Conservation (phyloP, 2,113 vertebrate genomes). For the Tenrec ecaudatus region DNA sequence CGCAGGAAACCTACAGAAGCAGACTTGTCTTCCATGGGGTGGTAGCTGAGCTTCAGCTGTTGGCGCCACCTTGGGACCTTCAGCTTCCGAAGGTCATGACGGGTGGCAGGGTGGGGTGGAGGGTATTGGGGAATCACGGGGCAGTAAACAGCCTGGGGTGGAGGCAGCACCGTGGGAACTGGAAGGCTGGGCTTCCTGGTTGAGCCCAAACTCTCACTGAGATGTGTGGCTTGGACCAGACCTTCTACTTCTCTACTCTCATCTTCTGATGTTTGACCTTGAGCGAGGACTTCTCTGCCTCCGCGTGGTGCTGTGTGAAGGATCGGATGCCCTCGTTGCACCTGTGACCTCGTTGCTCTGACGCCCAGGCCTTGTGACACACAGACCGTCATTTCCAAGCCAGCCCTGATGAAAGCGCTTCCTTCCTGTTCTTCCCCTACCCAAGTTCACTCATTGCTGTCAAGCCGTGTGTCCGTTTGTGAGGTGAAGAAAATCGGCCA, state of each 20-base stretch:
- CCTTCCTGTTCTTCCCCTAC: not conserved
- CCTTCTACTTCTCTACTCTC: not conserved
- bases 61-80: not conserved
- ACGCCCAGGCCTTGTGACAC: not conserved
- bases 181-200: not conserved
- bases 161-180: not conserved
- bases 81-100: not conserved
- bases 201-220: not conserved
- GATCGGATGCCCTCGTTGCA: not conserved
- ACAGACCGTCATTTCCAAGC: fast-evolving
- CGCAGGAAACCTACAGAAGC: not conserved
- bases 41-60: not conserved
- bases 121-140: not conserved
- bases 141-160: not conserved
- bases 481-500: not conserved
- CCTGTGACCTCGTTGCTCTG: not conserved
- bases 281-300: not conserved
- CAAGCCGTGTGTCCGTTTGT: not conserved
- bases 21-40: not conserved
- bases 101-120: too few species aligned
- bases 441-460: not conserved
- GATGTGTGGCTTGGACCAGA: not conserved
- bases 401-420: not conserved
- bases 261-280: not conserved
- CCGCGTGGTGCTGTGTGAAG: not conserved